Base-by-base conservation (phyloP, 2,797 vertebrate species). In the Cyclopterus lumpus region DNA sequence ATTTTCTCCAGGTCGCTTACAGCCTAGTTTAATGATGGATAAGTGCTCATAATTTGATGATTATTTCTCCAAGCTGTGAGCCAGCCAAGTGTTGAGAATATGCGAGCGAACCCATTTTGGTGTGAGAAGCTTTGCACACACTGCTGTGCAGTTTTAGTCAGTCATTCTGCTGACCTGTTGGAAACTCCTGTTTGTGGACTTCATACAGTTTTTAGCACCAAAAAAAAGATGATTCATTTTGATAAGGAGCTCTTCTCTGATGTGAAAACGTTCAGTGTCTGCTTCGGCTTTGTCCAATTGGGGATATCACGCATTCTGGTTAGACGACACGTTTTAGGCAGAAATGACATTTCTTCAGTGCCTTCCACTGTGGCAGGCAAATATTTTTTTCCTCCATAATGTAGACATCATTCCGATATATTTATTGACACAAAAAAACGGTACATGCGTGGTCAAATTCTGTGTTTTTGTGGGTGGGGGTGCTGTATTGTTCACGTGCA, bases 41-140 rank as follows among this genome's bases (percentile, higher is more conserved):
- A 78, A 82, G 64, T 70, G 57, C 40, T 73, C 65, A 64, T 80
- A 62, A 82, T 82, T 59, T 57, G 51, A 67, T 42, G 40, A 66
- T 77, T 74, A 67, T 53, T 63, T 73, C 51, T 20, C 55, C 49
- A 28, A 57, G 48, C 67, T 58, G 51, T 42, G 44, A 22, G 18
- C 54, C 24, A 58, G 36, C 59, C 26, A 66, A 66, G 28, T 73
- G 67, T 49, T 72, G 40, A 51, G 30, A 64, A 55, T 44, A 70
- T 76, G 42, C 7, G 51, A 59, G 34, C 44, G 54, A 71, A 77
- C 22, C 11, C 55, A 24, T 71, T 71, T 70, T 7, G 20, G n/a
- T 36, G n/a, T 44, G 15, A 48, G 53, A 58, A 34, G 26, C 48
- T 71, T 14, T 57, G 38, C n/a, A 8, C 7, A 55, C 59, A 71